Evolutionary conservation across 2,888 invertebrate species (phyloP).

Genomic region (Heliothis peltigera): DNA sequence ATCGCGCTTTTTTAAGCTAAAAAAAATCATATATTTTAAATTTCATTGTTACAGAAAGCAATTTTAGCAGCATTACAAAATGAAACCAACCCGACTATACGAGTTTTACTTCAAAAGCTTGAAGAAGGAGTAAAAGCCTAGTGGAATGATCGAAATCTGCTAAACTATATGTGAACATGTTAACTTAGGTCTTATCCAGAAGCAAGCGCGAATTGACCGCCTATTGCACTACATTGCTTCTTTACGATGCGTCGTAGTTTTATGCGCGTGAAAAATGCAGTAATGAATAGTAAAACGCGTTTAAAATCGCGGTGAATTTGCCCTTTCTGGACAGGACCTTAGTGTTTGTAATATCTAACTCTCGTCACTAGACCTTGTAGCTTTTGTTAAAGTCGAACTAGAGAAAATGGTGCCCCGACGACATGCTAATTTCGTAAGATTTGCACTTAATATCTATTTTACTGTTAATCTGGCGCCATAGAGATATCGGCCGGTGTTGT

Average conservation of each 20-base stretch:
- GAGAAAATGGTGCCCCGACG: constrained; percentile 39
- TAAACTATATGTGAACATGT: constrained; percentile 7
- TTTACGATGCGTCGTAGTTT: too few relatives aligned
- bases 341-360: constrained; percentile 14
- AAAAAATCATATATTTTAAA: not conserved
- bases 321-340: too few relatives aligned
- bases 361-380: constrained; percentile 1
- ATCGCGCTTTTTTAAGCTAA: not conserved
- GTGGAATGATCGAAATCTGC: constrained; percentile 25
- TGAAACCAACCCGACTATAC: constrained; percentile 67
- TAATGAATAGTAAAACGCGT: too few relatives aligned
- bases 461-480: constrained; percentile 32
- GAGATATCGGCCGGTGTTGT: constrained; percentile 32
- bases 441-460: constrained; percentile 43
- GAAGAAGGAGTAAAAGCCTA: constrained; percentile 58
- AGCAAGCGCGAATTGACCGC: too few relatives aligned
- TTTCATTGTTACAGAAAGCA: constrained; percentile 76
- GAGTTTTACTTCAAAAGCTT: constrained; percentile 73
- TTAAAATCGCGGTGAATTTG: too few relatives aligned
- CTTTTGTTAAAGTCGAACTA: constrained; percentile 26
- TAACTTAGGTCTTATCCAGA: too few relatives aligned
- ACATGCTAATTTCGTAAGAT: constrained; percentile 43
- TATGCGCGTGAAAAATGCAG: too few relatives aligned
- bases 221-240: too few relatives aligned
- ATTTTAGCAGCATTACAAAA: constrained; percentile 74